Evolutionary conservation across 2,113 vertebrate species (phyloP), one percentile per base, ranked within the genome.

Genomic region (Megaceryle maxima): DNA sequence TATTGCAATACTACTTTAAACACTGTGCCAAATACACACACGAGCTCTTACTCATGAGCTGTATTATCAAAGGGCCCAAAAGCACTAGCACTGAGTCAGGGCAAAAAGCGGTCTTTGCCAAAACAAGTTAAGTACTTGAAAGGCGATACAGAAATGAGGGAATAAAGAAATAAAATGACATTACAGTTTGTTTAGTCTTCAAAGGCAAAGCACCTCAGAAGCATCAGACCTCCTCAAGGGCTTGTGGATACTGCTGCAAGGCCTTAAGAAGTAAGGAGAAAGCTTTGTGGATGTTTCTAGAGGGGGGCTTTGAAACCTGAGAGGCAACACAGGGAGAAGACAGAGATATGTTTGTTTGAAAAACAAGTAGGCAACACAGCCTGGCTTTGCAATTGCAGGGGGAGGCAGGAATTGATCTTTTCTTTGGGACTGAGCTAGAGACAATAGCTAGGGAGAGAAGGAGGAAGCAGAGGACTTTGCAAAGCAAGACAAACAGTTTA

Each of bases 191-290:
- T 62, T 87, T 82, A 91, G 68, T 48, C 90, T 44, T 83, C 68
- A 78, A 84, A 93, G 70, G n/a, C 43, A 76, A 87, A 96, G 67
- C 82, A 91, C 37, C 87, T 94, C 63, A 66, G 70, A 82, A 88
- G 57, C 51, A 62, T 50, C 17, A 83, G 41, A 41, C 37, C 28
- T 62, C 62, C 43, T 53, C 69, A 41, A 87, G 50, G 4, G 5
- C 55, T 62, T 83, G 50, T 1, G 2, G 62, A 92, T 44, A 62
- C 16, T 0, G 0, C 2, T 76, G 29, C 44, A 87, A 94, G 31
- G 63, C 50, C 24, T 43, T 55, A 66, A 55, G 19, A 74, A 86
- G 55, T 15, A 66, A 73, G 29, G 8, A 78, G 66, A 95, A 90
- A 94, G 94, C 14, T 17, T 39, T 73, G 43, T 44, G 81, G 83